Evolutionary conservation across 2,797 vertebrate species (phyloP).

Genomic region (Aphelocoma californica): DNA sequence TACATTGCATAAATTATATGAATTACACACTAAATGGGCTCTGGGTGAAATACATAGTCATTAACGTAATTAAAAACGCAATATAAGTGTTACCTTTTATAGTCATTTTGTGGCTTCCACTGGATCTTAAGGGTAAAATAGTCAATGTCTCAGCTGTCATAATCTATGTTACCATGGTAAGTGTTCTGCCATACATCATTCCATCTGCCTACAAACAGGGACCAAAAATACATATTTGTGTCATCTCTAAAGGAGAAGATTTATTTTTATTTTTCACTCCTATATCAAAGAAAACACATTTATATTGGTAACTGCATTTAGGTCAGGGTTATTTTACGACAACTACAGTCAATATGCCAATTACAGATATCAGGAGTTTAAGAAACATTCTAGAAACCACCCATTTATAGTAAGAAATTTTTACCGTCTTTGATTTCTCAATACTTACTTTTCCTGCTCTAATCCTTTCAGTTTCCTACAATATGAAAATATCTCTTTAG

Average conservation of each 20-base stretch:
- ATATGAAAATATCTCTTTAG: not conserved
- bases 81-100: not conserved
- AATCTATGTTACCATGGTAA: slow-evolving; percentile 18
- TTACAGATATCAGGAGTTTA: not conserved
- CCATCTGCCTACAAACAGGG: slow-evolving; percentile 22
- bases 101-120: not conserved
- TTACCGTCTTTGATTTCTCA: not conserved
- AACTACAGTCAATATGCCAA: not conserved
- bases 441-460: not conserved
- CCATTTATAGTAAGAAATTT: not conserved
- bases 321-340: not conserved
- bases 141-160: not conserved
- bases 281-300: not conserved
- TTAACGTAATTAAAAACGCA: not conserved
- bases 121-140: not conserved
- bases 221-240: slow-evolving; percentile 27
- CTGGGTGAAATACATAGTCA: not conserved
- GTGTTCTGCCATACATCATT: not conserved
- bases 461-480: not conserved
- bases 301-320: not conserved
- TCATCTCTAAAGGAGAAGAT: not conserved
- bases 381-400: not conserved
- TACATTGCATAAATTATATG: not conserved
- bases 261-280: not conserved
- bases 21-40: not conserved